These are phyloP conservation scores for Tragelaphus imberbis DNA, from an alignment of 2,113 vertebrate species.

Conservation along the genomic window DNA sequence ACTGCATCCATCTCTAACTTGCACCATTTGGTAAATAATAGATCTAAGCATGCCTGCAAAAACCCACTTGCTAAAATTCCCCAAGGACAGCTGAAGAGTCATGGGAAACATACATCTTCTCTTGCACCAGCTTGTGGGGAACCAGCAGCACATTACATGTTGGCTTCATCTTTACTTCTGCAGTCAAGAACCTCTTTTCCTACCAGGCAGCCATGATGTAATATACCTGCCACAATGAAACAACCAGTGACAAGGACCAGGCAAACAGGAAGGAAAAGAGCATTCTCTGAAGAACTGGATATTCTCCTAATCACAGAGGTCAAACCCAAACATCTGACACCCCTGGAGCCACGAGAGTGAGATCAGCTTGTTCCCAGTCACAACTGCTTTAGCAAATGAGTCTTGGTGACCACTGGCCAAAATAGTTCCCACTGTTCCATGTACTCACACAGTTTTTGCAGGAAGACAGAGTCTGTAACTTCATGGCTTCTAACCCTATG, in stretches of 20 bases:
- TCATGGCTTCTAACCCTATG: not conserved
- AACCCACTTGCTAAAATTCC: not conserved
- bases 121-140: not conserved
- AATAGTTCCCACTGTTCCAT: not conserved
- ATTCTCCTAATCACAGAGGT: slow-evolving; percentile 10
- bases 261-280: not conserved
- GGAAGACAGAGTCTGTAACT: not conserved
- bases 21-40: slow-evolving; percentile 17
- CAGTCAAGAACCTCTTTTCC: not conserved
- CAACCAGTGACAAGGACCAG: not conserved
- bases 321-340: slow-evolving; percentile 27
- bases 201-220: not conserved
- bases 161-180: not conserved
- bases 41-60: slow-evolving; percentile 1
- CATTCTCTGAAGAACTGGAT: not conserved
- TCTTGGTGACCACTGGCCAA: not conserved
- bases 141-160: not conserved
- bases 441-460: not conserved
- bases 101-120: not conserved
- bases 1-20: not conserved
- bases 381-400: slow-evolving; percentile 16
- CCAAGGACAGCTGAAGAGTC: not conserved
- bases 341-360: not conserved
- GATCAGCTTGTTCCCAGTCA: not conserved
- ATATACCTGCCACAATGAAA: not conserved